phyloP scores from a whole-genome alignment of 2,888 invertebrate genomes.

The Dynastes tityus region DNA sequence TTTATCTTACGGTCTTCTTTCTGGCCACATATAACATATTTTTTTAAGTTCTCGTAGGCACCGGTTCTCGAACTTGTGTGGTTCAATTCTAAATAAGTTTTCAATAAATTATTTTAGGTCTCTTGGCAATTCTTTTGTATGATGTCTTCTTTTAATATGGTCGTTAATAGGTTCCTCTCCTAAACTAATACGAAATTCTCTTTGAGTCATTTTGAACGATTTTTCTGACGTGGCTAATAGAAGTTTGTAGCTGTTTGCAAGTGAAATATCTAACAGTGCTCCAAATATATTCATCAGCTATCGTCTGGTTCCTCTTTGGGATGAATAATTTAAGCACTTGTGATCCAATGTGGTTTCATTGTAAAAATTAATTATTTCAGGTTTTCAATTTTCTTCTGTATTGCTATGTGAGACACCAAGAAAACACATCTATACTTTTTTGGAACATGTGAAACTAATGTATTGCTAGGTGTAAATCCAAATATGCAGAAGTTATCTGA shows the following conservation, averaged over 20 bases:
- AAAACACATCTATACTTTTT: background rate
- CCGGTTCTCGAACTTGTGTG: too few species aligned
- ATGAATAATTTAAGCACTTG: background rate
- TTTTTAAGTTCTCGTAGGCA: too few species aligned
- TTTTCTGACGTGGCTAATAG: too few species aligned
- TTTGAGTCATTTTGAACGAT: too few species aligned
- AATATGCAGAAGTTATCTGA: slow-evolving; percentile 1
- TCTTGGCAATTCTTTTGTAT: background rate
- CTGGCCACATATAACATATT: too few species aligned
- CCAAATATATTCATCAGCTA: slow-evolving; percentile 31
- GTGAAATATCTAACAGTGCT: background rate
- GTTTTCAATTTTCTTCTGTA: background rate
- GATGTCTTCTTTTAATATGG: too few species aligned
- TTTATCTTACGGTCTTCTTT: too few species aligned
- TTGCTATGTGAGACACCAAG: background rate
- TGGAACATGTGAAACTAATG: slow-evolving; percentile 16
- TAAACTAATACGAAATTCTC: too few species aligned
- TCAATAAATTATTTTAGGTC: too few species aligned
- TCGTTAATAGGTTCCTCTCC: too few species aligned
- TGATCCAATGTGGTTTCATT: background rate
- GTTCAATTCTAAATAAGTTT: too few species aligned
- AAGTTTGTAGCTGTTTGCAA: too few species aligned
- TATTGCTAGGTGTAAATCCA: slow-evolving; percentile 3
- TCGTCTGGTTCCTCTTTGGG: slow-evolving; percentile 10
- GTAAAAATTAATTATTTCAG: slow-evolving; percentile 9